A percentile compares a stretch with the other conserved stretches of the same genome.
Evolutionary conservation across 2,797 vertebrate species (phyloP).

Genomic region (Mus caroli): DNA sequence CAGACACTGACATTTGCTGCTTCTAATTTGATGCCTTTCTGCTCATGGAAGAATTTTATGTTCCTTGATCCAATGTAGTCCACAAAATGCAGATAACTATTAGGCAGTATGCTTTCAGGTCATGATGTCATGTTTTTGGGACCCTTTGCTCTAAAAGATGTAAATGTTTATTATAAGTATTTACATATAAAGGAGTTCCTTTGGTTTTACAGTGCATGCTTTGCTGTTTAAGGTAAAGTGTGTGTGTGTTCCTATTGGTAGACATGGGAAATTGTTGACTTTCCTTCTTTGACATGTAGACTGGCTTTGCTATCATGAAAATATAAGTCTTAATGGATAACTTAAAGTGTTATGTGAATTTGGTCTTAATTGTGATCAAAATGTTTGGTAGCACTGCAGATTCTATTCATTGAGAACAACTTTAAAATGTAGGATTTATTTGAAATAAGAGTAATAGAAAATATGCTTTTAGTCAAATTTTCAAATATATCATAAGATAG

Average conservation of each 20-base stretch:
- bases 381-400: not conserved
- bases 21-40: slow-evolving; percentile 29
- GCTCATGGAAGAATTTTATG: not conserved
- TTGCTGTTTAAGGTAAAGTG: slow-evolving; percentile 31
- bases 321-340: not conserved
- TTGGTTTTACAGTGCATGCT: slow-evolving; percentile 17
- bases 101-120: not conserved
- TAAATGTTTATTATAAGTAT: slow-evolving; percentile 42
- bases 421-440: slow-evolving; percentile 9
- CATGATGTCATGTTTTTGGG: slow-evolving; percentile 5
- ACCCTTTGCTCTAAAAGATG: not conserved
- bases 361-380: slow-evolving; percentile 39
- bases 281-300: not conserved
- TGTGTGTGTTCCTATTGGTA: not conserved
- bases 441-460: slow-evolving; percentile 44
- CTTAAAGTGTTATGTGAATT: slow-evolving; percentile 24
- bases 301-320: slow-evolving; percentile 31
- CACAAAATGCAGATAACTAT: not conserved
- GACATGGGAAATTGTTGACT: not conserved
- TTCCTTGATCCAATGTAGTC: slow-evolving; percentile 27
- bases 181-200: slow-evolving; percentile 3
- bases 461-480: not conserved
- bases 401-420: not conserved
- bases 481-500: not conserved
- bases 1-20: not conserved